Base-by-base conservation (phyloP, 53 echinoderm and acorn worm genomes). In the Hippasteria phrygiana region DNA sequence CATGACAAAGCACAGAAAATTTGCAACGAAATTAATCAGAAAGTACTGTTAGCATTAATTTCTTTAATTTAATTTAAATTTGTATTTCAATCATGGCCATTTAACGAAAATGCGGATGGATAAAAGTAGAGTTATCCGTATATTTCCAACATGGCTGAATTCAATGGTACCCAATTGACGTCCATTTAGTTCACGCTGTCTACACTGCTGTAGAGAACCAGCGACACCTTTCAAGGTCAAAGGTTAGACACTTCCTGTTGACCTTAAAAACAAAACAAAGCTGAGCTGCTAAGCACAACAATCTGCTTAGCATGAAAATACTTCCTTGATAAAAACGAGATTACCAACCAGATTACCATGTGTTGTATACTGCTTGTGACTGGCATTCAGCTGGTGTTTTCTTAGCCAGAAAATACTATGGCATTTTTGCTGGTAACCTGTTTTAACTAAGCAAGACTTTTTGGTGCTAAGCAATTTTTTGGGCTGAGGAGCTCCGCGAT, bases 181-280 rank as follows among this genome's bases (percentile, higher is more conserved):
- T 34, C 36, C 67, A 33, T 1, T 73, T 18, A 18, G 4, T 42
- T 42, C n/a, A 22, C 73, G 43, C 43, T 9, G 5, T 73, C 5
- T 3, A 13, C 18, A 37, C 16, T 11, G 12, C 2, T 37, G 4
- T 42, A 27, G 73, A 43, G n/a, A 55, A 56, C 56, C 78, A 78
- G 59, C 34, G 36, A 78, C 48, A 73, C 41, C 14, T 73, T 46
- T 56, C 55, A 78, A 55, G 55, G 78, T 78, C 78, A 78, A 78
- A 78, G 78, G 78, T 78, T 22, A 78, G 78, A 38, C 40, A 78
- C 78, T 78, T 36, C 22, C 55, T 37, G 55, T 14, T 78, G 78
- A 78, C 78, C 55, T 56, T 28, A 78, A 78, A 78, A 78, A 78
- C 78, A 78, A 78, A 78, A 78, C 78, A 78, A 78, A 78, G 59